Percentiles rank a stretch among this genome's conserved stretches.
Conservation (phyloP, 1,140 invertebrate species). For the Brachionus manjavacas region DNA sequence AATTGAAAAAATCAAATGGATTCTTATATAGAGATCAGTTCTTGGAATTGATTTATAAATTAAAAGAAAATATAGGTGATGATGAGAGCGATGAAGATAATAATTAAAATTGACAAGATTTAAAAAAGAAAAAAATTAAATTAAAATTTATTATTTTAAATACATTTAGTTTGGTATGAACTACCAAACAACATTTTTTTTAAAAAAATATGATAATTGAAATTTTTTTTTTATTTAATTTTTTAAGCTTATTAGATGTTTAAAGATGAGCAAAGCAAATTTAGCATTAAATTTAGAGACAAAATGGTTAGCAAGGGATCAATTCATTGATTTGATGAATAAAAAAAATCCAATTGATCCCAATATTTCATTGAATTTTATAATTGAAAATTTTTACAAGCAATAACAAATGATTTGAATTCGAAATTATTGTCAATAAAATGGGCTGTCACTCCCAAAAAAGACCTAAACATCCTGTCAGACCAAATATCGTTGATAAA, state of each 20-base stretch:
- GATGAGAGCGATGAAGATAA: background rate
- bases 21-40: slow-evolving; percentile 4
- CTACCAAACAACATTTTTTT: background rate
- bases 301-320: background rate
- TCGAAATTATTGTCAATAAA: no score
- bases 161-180: background rate
- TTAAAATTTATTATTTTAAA: background rate
- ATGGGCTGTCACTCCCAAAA: no score
- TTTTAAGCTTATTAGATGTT: background rate
- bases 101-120: background rate
- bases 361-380: background rate
- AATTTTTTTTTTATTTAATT: background rate
- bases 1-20: background rate
- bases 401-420: background rate
- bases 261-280: background rate
- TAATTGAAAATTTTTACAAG: background rate
- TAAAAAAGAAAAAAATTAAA: background rate
- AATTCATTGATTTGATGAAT: background rate
- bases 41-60: background rate
- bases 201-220: background rate
- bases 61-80: background rate
- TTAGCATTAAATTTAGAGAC: background rate
- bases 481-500: no score
- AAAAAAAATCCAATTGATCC: background rate
- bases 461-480: no score